phyloP scores from a whole-genome alignment of 2,888 invertebrate genomes.

The Caenorhabditis macrosperma region DNA sequence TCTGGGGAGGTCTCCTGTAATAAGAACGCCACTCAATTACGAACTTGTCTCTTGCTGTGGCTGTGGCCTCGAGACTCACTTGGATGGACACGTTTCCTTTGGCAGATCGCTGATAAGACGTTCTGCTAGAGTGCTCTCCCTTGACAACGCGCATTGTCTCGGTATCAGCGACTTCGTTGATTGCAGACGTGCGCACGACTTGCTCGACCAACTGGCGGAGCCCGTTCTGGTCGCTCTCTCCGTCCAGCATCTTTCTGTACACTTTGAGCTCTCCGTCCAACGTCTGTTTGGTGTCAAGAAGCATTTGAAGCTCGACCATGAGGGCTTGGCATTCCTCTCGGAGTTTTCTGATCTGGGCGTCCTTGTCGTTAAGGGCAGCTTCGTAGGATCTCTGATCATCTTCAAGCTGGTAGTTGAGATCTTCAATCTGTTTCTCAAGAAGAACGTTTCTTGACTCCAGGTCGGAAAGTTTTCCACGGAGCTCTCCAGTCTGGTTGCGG shows the following conservation, averaged over 20 bases:
- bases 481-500: conserved; percentile 81
- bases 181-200: conserved; percentile 78
- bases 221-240: conserved; percentile 82
- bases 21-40: neutral
- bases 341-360: conserved; percentile 80
- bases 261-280: conserved; percentile 83
- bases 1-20: conserved; percentile 81
- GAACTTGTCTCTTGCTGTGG: too few species aligned
- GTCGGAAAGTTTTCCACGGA: conserved; percentile 82
- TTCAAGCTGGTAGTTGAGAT: conserved; percentile 82
- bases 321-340: conserved; percentile 81
- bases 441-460: conserved; percentile 81
- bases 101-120: conserved; percentile 82
- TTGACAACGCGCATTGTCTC: conserved; percentile 74
- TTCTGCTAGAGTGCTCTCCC: conserved; percentile 82
- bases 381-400: conserved; percentile 81
- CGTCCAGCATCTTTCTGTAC: conserved; percentile 83
- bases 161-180: conserved; percentile 75
- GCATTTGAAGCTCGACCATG: conserved; percentile 81
- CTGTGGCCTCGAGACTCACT: conserved; percentile 25
- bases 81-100: conserved; percentile 82
- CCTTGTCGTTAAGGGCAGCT: conserved; percentile 81
- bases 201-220: conserved; percentile 80
- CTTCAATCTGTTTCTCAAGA: conserved; percentile 82
- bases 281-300: conserved; percentile 82